Base-by-base conservation (phyloP, 2,797 vertebrate species). In the Propithecus deckenii region DNA sequence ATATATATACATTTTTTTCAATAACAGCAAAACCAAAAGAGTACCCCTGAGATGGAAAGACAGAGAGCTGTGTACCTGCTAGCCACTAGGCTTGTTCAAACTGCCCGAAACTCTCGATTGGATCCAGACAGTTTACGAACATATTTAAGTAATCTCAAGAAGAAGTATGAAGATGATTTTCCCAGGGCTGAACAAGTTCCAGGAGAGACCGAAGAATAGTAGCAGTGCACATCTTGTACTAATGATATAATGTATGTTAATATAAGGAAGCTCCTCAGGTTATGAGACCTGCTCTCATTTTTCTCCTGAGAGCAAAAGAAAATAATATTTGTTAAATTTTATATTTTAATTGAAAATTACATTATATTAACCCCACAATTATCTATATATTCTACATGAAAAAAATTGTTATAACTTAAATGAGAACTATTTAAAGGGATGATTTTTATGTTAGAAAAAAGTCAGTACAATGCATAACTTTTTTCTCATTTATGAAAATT, bases 21-120 rank as follows among this genome's bases (percentile, higher is more conserved):
- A 61, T 75, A 98, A 87, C 96, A 99, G 99, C 98, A 99, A 94
- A 99, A 98, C 95, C 99, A 99, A 98, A 99, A 98, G 2, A 99
- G 98, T 96, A 99, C 99, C 93, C 99, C 99, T n/a, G 99, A 99
- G 97, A 99, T 98, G 78, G 96, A 98, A 96, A 98, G 98, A 91
- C 98, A 99, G 96, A 99, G 98, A 98, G 38, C 99, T 23, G 98
- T 98, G 32, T 99, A 99, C 98, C 99, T 98, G 93, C 98, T 99
- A 96, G 99, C 99, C 88, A 99, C 98, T 41, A 99, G 99, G 86
- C 98, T 99, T 94, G 90, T 99, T 97, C 99, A 99, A 98, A 98
- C 99, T 7, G 99, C 99, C 96, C 99, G 99, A 94, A 99, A 99
- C 98, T 99, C 99, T 74, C 99, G 98, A 63, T 57, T 99, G 98